Conservation (phyloP, 2,888 invertebrate species). For the Spatulosminthurus flaviceps region DNA sequence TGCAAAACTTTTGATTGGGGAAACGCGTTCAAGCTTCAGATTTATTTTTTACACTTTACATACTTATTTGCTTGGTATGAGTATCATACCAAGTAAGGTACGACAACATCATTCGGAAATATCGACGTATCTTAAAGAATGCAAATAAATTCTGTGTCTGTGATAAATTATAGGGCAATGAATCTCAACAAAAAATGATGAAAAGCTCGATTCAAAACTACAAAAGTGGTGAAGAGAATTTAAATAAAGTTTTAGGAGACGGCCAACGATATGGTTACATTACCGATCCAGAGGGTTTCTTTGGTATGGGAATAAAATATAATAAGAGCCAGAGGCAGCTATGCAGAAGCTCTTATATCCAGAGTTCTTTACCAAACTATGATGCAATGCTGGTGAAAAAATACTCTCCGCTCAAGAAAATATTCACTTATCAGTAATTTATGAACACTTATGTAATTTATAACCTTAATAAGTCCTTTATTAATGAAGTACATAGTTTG, state of each 20-base stretch:
- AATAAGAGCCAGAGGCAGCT: background rate
- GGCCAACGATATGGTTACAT: background rate
- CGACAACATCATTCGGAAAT: too few relatives aligned
- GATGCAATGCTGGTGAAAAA: conserved; percentile 3
- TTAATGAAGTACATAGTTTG: too few relatives aligned
- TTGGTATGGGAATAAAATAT: background rate
- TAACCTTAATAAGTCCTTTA: too few relatives aligned
- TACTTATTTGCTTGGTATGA: too few relatives aligned
- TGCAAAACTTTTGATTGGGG: too few relatives aligned
- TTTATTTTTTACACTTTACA: too few relatives aligned
- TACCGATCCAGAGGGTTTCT: background rate
- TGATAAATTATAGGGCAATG: background rate
- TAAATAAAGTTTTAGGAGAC: background rate
- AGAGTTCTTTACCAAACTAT: background rate
- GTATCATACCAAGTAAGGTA: too few relatives aligned
- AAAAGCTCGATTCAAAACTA: background rate
- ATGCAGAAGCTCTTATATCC: background rate
- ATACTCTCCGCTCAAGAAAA: background rate
- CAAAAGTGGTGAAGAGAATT: background rate
- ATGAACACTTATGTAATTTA: too few relatives aligned
- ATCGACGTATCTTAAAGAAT: too few relatives aligned
- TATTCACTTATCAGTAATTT: conserved; percentile 1
- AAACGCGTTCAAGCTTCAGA: too few relatives aligned
- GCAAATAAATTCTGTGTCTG: too few relatives aligned
- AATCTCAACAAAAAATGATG: background rate